A percentile compares a stretch with the other conserved stretches of the same genome.
These are phyloP conservation scores for Cabera pusaria DNA, from an alignment of 2,888 invertebrate species.

Conservation along the genomic window DNA sequence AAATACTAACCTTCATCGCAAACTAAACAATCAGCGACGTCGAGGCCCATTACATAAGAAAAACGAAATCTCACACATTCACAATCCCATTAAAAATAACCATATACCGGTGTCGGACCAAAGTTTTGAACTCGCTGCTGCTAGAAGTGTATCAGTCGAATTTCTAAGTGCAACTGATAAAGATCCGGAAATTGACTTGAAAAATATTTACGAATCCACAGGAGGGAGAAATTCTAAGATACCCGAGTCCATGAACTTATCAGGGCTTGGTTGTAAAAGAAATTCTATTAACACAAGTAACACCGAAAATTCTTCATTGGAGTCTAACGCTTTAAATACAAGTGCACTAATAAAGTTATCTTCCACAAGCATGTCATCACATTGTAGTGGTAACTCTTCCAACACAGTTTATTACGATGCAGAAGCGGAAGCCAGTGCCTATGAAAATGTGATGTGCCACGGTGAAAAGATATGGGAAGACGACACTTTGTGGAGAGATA, in stretches of 20 bases:
- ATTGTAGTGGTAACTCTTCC: conserved; percentile 75
- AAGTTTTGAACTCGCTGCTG: conserved; percentile 80
- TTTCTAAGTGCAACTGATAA: conserved; percentile 87
- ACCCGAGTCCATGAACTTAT: conserved; percentile 77
- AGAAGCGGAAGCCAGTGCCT: conserved; percentile 68
- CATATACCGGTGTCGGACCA: conserved; percentile 57
- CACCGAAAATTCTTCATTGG: conserved; percentile 51
- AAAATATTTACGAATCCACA: conserved; percentile 88
- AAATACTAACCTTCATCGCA: conserved; percentile 77
- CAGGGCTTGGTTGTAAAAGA: conserved; percentile 77
- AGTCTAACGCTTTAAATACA: conserved; percentile 47
- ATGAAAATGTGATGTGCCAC: conserved; percentile 76
- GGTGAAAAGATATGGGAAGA: conserved; percentile 93
- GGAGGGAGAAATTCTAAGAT: conserved; percentile 84
- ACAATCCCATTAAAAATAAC: conserved; percentile 86
- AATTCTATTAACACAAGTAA: conserved; percentile 49
- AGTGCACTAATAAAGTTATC: conserved; percentile 60
- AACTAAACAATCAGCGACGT: conserved; percentile 89
- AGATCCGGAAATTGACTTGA: conserved; percentile 86
- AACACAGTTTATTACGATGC: conserved; percentile 78
- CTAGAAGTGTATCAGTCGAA: conserved; percentile 86
- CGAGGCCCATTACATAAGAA: conserved; percentile 84
- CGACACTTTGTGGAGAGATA: conserved; percentile 91
- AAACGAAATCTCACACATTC: conserved; percentile 88
- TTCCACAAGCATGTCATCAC: conserved; percentile 76